Base-by-base conservation (phyloP, 1,140 invertebrate species). In the Pinna nobilis region DNA sequence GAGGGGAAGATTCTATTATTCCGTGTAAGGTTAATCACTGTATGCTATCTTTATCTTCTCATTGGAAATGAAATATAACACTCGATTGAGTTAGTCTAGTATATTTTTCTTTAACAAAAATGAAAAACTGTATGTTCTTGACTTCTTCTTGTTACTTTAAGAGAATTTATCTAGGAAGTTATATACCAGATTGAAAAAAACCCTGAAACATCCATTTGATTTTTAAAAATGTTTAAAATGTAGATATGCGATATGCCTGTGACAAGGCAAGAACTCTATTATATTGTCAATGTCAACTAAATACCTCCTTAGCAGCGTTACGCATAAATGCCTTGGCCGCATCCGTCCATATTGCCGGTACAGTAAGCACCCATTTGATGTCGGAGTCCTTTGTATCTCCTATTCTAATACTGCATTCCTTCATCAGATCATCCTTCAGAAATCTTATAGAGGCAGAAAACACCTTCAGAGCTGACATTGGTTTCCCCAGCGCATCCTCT, bases 381-480 rank as follows among this genome's bases (percentile, higher is more conserved):
- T 70, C 67, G 15, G 11, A 49, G 0, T 70, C 60, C 4, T 20
- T 18, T n/a, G 59, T 55, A 7, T 63, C 63, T 41, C 6, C 63
- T 23, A 30, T 70, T 39, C 28, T 66, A 37, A n/a, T 37, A 11
- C 47, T 39, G 39, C 20, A 49, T 53, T 20, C 9, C 0, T 47
- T 30, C 30, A 67, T 60, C 20, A 70, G 47, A 30, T 74, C 66
- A 15, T 78, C 60, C 30, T 60, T 69, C 1, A 78, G 53, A 32
- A 50, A 73, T 30, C 50, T 41, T 15, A 78, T 74, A 18, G 51
- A 60, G 15, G 70, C 67, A 11, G 70, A 47, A 35, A 78, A 78
- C 5, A 78, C 76, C 20, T 78, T 70, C 50, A 74, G 70, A 13
- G 76, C 71, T 2, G 63, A 33, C 59, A 78, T 69, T 30, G 30